These are phyloP conservation scores for Aspiorhynchus laticeps DNA, from an alignment of 2,113 vertebrate genomes.

Conservation along the genomic window DNA sequence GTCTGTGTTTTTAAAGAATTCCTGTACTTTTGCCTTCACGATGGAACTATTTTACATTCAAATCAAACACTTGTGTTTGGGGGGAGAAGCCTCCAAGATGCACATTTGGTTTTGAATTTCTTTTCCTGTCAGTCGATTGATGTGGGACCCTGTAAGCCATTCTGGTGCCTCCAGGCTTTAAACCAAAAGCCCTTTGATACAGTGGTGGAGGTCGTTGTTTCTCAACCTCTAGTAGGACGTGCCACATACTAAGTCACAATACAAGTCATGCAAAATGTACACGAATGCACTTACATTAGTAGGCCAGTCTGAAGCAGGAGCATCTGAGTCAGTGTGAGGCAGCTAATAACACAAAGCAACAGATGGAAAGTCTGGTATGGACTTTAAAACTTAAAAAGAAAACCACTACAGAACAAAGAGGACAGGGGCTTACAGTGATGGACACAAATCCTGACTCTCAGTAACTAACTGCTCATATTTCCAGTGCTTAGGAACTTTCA, in stretches of 20 bases:
- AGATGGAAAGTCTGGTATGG: not conserved
- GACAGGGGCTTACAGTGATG: conserved; percentile 68
- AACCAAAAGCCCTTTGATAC: not conserved
- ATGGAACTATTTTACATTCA: conserved; percentile 60
- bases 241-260: not conserved
- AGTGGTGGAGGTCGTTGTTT: conserved; percentile 53
- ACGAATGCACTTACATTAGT: too few relatives aligned
- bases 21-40: conserved; percentile 14
- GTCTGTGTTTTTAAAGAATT: conserved; percentile 44
- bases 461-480: conserved; percentile 64
- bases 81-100: conserved; percentile 40
- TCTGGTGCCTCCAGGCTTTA: not conserved
- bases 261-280: not conserved
- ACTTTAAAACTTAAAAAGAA: conserved; percentile 9
- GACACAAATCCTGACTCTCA: conserved; percentile 74
- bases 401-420: not conserved
- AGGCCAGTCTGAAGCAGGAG: not conserved
- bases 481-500: conserved; percentile 66
- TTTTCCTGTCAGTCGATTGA: conserved; percentile 14
- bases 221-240: conserved; percentile 34
- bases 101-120: not conserved
- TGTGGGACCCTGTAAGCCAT: not conserved
- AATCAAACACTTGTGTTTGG: not conserved
- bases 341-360: not conserved
- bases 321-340: not conserved